A percentile compares a stretch with the other conserved stretches of the same genome.
phyloP scores from a whole-genome alignment of 64 coral and sea anemone species.

The Astreopora myriophthalma region DNA sequence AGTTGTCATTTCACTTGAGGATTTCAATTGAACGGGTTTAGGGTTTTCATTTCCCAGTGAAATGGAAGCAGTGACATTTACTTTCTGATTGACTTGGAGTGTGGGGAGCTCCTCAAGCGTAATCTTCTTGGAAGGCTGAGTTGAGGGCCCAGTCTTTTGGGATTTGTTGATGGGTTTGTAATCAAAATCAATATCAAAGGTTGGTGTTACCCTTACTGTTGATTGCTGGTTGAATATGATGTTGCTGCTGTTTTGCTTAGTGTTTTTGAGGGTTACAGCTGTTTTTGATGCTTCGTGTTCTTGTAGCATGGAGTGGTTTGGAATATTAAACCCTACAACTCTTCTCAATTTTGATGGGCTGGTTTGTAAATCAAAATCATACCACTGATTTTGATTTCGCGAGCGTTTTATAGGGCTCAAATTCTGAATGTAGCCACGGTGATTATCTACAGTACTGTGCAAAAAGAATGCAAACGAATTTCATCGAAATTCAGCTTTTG shows the following conservation, averaged over 20 bases:
- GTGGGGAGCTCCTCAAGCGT: neutral
- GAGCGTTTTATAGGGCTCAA: slow-evolving; percentile 50
- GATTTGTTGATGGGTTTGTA: slow-evolving; percentile 7
- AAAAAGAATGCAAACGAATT: too few relatives aligned
- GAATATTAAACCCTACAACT: slow-evolving; percentile 76
- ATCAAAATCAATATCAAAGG: slow-evolving; percentile 28
- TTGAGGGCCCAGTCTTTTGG: neutral
- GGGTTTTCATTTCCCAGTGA: slow-evolving; percentile 44
- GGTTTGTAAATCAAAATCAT: slow-evolving; percentile 60
- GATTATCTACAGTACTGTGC: too few relatives aligned
- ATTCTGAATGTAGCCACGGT: slow-evolving; percentile 33
- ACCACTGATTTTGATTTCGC: slow-evolving; percentile 47
- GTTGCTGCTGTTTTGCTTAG: slow-evolving; percentile 14
- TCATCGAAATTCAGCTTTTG: too few relatives aligned
- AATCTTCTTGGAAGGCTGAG: neutral
- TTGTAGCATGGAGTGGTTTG: slow-evolving; percentile 51
- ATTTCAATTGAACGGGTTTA: slow-evolving; percentile 34
- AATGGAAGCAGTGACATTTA: slow-evolving; percentile 39
- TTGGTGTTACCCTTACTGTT: neutral
- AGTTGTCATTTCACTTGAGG: neutral
- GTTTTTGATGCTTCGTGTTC: slow-evolving; percentile 67
- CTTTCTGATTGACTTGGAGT: slow-evolving; percentile 58
- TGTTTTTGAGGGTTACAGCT: slow-evolving; percentile 41
- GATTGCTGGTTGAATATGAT: slow-evolving; percentile 42
- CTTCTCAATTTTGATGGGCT: slow-evolving; percentile 39